These are phyloP conservation scores for Sorex fumeus DNA, from an alignment of 2,113 vertebrate species.

Conservation along the genomic window DNA sequence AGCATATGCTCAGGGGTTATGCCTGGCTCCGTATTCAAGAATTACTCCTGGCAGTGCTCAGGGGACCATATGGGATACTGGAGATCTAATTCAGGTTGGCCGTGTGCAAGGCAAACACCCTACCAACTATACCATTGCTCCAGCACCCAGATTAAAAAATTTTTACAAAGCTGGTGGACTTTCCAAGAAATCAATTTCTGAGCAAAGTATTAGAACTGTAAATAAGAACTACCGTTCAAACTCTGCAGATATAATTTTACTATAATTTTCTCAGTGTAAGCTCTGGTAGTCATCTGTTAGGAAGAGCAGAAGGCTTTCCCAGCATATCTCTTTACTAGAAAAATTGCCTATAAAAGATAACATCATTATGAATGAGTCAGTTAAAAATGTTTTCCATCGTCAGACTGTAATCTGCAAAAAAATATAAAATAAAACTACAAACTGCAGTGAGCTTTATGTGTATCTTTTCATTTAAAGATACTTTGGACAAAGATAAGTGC, in stretches of 20 bases:
- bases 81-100: too few species aligned
- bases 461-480: conserved; percentile 47
- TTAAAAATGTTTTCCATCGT: conserved; percentile 47
- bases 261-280: conserved; percentile 30
- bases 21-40: too few species aligned
- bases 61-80: too few species aligned
- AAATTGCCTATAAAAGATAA: conserved; percentile 46
- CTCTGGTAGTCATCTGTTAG: conserved; percentile 20
- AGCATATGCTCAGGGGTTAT: too few species aligned
- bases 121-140: too few species aligned
- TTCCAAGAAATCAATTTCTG: conserved; percentile 46
- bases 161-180: conserved; percentile 25
- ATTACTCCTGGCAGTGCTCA: too few species aligned
- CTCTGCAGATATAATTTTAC: background rate
- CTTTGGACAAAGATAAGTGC: background rate
- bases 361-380: conserved; percentile 4
- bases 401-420: conserved; percentile 45
- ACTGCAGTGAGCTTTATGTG: conserved; percentile 29
- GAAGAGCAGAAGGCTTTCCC: conserved; percentile 5
- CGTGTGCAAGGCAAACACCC: too few species aligned
- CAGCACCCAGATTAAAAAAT: too few species aligned
- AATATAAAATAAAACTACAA: conserved; percentile 44
- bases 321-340: conserved; percentile 59
- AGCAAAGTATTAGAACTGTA: conserved; percentile 27
- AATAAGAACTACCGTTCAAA: background rate